phyloP scores from a whole-genome alignment of 2,888 invertebrate genomes.

The Geotrupes spiniger region DNA sequence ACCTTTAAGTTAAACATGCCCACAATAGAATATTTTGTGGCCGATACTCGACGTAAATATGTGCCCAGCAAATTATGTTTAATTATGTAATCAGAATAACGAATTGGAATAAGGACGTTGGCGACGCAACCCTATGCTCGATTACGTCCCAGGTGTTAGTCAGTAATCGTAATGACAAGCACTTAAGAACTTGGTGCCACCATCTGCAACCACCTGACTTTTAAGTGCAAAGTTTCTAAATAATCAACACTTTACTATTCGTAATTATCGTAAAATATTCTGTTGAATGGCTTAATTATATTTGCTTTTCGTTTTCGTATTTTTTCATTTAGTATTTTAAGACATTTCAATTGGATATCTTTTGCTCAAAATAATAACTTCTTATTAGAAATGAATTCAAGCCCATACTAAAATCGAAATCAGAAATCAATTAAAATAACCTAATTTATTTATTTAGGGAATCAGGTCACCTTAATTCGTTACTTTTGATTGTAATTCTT shows the following conservation, averaged over 20 bases:
- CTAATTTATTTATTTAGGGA: no score
- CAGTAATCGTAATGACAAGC: conserved; percentile 35
- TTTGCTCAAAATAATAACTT: no score
- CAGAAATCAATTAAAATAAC: no score
- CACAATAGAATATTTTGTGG: no score
- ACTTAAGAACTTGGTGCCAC: conserved; percentile 35
- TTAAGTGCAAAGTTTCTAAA: conserved; percentile 47
- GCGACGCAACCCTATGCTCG: conserved; percentile 16
- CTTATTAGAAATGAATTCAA: no score
- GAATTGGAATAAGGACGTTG: neutral
- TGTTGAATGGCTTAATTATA: conserved; percentile 29
- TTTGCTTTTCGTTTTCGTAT: conserved; percentile 18
- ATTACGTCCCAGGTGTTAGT: conserved; percentile 35
- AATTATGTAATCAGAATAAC: no score
- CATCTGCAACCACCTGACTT: conserved; percentile 36
- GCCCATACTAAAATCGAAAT: no score
- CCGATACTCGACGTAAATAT: no score
- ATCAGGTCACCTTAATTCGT: no score
- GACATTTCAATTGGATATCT: conserved; percentile 1
- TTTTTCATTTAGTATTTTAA: conserved; percentile 6
- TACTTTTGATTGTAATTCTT: no score
- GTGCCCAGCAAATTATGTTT: no score
- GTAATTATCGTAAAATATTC: conserved; percentile 39
- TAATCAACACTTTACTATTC: conserved; percentile 41
- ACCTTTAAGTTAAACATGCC: no score